Evolutionary conservation across 2,888 invertebrate species (phyloP).

Genomic region (Gastracanthus pulcherrimus): DNA sequence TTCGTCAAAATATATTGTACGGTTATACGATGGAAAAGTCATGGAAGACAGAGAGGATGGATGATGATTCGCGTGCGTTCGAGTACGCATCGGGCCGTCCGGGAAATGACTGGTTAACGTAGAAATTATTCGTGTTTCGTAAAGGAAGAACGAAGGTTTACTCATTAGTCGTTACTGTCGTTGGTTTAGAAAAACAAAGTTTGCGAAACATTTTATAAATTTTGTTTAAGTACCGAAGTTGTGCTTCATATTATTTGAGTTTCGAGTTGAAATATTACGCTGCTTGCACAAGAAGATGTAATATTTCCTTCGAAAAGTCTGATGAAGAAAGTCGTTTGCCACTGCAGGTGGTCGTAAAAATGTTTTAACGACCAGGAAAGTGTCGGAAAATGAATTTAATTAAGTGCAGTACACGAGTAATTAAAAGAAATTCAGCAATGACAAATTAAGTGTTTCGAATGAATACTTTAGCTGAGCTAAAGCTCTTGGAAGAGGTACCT

Average conservation of each 20-base stretch:
- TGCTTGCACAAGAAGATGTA: background rate
- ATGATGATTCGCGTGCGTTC: background rate
- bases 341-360: background rate
- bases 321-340: background rate
- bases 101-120: constrained; percentile 15
- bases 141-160: background rate
- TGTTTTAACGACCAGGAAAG: background rate
- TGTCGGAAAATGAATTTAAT: background rate
- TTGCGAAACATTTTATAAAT: no score
- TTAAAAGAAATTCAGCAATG: constrained; percentile 21
- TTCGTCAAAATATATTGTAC: no score
- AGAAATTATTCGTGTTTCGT: background rate
- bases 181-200: no score
- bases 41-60: background rate
- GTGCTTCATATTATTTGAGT: no score
- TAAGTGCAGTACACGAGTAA: background rate
- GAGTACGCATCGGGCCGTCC: no score
- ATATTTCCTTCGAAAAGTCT: background rate
- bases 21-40: no score
- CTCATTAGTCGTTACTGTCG: no score
- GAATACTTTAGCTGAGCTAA: background rate
- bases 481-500: background rate
- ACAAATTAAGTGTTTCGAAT: constrained; percentile 16
- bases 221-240: no score
- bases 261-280: background rate